phyloP scores from a whole-genome alignment of 2,797 vertebrate species.

The Nyctalus aviator region DNA sequence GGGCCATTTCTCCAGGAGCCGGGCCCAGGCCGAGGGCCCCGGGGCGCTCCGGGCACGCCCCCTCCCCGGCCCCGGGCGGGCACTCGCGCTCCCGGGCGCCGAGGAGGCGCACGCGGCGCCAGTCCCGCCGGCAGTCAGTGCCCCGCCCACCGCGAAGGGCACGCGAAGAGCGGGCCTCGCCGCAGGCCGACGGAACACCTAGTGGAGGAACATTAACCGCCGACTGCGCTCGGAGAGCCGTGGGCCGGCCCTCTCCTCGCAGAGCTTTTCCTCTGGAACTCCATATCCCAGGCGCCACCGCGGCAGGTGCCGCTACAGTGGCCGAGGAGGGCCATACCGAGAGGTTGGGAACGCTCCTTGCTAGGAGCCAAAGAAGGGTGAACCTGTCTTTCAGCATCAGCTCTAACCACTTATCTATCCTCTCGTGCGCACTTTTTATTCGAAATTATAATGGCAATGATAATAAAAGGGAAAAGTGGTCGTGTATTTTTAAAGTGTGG shows the following conservation, averaged over 20 bases:
- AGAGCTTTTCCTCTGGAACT: neutral
- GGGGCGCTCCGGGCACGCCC: neutral
- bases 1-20: neutral
- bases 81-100: too few relatives aligned
- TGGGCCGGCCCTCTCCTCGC: neutral
- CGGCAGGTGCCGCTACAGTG: neutral
- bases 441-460: neutral
- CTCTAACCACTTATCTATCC: neutral
- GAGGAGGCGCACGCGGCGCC: neutral
- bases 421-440: neutral
- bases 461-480: neutral
- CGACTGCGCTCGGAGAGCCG: neutral
- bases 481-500: neutral
- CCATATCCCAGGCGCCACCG: constrained; percentile 20
- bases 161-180: neutral
- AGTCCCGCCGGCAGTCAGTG: neutral
- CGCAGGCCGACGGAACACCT: fast-evolving
- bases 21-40: neutral
- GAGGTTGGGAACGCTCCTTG: fast-evolving
- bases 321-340: fast-evolving
- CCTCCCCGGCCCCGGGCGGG: neutral
- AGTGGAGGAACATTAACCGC: fast-evolving
- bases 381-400: too few relatives aligned
- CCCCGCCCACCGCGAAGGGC: neutral
- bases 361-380: fast-evolving